Evolutionary conservation across 2,797 vertebrate species (phyloP).

Genomic region (Platalea minor): DNA sequence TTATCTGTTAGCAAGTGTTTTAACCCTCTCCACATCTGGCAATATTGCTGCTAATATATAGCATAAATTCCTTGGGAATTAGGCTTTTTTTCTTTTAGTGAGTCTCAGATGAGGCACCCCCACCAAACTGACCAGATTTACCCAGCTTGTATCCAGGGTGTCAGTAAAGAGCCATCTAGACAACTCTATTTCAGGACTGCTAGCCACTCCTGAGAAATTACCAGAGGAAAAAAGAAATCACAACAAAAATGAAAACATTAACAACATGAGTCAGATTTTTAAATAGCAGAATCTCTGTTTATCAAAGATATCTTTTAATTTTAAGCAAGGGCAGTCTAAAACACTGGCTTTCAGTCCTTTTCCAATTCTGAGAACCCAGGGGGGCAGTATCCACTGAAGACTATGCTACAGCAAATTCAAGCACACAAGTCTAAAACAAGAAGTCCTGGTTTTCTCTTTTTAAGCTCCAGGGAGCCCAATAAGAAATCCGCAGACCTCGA

Average conservation of each 20-base stretch:
- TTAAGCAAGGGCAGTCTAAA: background rate
- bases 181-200: background rate
- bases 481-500: background rate
- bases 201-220: background rate
- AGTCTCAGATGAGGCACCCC: background rate
- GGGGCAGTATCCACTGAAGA: background rate
- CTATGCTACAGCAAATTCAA: background rate
- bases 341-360: background rate
- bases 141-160: background rate
- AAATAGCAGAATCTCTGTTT: background rate
- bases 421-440: background rate
- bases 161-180: background rate
- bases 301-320: background rate
- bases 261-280: background rate
- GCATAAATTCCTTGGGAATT: background rate
- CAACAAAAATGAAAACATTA: background rate
- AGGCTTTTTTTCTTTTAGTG: background rate
- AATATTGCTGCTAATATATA: background rate
- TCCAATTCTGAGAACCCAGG: background rate
- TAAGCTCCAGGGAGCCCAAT: background rate
- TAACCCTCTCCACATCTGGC: background rate
- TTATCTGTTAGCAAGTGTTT: background rate
- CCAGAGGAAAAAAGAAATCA: background rate
- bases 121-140: background rate
- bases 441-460: background rate